A percentile compares a stretch with the other conserved stretches of the same genome.
Conservation (phyloP, 1,140 invertebrate genomes). For the Zophobas morio region DNA sequence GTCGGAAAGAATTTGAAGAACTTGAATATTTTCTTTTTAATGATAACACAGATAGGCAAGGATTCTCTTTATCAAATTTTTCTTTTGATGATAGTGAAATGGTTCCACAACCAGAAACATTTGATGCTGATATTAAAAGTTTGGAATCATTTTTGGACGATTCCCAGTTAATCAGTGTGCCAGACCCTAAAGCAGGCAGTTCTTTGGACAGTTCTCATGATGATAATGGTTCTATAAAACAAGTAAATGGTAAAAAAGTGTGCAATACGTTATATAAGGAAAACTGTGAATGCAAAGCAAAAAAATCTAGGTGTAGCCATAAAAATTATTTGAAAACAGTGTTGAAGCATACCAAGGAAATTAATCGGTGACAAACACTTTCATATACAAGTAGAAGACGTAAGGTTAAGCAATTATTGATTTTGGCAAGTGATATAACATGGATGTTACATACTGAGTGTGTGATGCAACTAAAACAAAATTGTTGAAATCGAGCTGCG, state of each 20-base stretch:
- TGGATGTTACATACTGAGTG: too few relatives aligned
- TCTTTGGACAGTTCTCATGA: not conserved
- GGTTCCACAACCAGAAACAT: constrained; percentile 6
- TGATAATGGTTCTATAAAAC: not conserved
- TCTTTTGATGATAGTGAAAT: constrained; percentile 10
- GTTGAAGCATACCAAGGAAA: too few relatives aligned
- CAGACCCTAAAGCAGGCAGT: not conserved
- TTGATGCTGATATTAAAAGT: constrained; percentile 25
- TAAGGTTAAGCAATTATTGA: too few relatives aligned
- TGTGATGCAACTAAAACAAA: too few relatives aligned
- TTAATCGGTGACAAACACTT: too few relatives aligned
- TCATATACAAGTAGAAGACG: too few relatives aligned
- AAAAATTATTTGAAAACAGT: too few relatives aligned
- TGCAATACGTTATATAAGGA: not conserved
- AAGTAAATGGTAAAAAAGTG: not conserved
- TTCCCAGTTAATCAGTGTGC: constrained; percentile 3
- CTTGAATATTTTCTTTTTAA: constrained; percentile 27
- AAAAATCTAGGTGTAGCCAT: too few relatives aligned
- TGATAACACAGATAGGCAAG: constrained; percentile 2
- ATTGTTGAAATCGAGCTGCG: too few relatives aligned
- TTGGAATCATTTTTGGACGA: constrained; percentile 11
- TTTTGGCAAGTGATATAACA: too few relatives aligned
- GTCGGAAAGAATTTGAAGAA: constrained; percentile 26
- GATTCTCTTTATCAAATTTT: constrained; percentile 17
- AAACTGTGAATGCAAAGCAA: too few relatives aligned